Evolutionary conservation across 2,113 vertebrate genomes (phyloP).

Genomic region (Nymphicus hollandicus): DNA sequence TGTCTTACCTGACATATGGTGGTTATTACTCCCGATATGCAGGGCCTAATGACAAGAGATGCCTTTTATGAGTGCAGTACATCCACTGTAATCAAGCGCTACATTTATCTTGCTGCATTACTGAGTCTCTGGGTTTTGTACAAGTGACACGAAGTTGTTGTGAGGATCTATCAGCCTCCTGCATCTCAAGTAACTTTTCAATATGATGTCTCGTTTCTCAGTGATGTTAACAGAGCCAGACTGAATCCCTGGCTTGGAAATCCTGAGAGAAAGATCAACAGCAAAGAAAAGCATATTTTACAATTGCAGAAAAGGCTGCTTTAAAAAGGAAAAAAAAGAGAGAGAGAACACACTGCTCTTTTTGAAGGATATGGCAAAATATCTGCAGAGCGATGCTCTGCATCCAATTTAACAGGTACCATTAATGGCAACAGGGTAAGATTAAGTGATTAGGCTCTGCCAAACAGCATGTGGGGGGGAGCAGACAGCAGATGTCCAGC

Average conservation of each 20-base stretch:
- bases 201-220: not conserved
- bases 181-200: not conserved
- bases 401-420: not conserved
- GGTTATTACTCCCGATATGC: not conserved
- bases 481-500: constrained; percentile 29
- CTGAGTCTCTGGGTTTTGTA: constrained; percentile 11
- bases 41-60: not conserved
- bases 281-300: not conserved
- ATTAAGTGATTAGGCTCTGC: not conserved
- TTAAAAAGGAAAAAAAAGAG: not conserved
- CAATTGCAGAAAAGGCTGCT: not conserved
- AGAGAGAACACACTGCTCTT: not conserved
- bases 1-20: constrained; percentile 1
- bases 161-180: not conserved
- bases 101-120: not conserved
- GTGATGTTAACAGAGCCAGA: not conserved
- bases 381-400: not conserved
- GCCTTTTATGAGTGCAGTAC: not conserved
- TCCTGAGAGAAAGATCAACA: not conserved
- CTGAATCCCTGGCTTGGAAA: not conserved
- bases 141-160: not conserved
- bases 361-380: not conserved
- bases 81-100: not conserved
- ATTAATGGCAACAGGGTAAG: not conserved
- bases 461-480: not conserved